Percentiles rank a stretch among this genome's conserved stretches.
These are phyloP conservation scores for Rynchops niger DNA, from an alignment of 2,113 vertebrate genomes.

Conservation along the genomic window DNA sequence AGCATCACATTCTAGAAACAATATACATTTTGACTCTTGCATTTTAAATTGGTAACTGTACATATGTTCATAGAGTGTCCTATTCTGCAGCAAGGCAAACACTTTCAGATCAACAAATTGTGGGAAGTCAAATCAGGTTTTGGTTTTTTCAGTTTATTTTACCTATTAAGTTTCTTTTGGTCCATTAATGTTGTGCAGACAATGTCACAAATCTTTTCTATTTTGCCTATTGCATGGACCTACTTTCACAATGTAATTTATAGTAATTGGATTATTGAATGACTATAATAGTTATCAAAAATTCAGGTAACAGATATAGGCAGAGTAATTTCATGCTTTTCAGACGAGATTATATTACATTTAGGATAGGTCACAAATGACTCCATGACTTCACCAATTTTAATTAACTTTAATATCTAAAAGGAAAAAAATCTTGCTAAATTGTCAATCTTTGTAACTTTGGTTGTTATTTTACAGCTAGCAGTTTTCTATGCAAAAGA, in stretches of 20 bases:
- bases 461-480: slow-evolving; percentile 20
- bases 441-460: slow-evolving; percentile 21
- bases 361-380: slow-evolving; percentile 54
- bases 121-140: neutral
- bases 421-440: slow-evolving; percentile 28
- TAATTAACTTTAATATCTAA: slow-evolving; percentile 65
- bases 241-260: slow-evolving; percentile 46
- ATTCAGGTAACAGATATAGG: slow-evolving; percentile 58
- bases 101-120: neutral
- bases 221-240: neutral
- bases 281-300: slow-evolving; percentile 59
- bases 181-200: neutral
- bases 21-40: neutral
- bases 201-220: neutral
- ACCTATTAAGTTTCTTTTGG: neutral
- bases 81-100: neutral
- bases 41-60: neutral
- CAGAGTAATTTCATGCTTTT: slow-evolving; percentile 73
- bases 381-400: slow-evolving; percentile 51
- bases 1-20: neutral
- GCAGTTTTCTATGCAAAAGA: neutral
- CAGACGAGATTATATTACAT: slow-evolving; percentile 65
- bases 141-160: neutral
- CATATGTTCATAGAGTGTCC: neutral
- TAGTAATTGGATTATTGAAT: slow-evolving; percentile 59